Evolutionary conservation across 2,888 invertebrate genomes (phyloP).

Genomic region (Cephus sareptanus): DNA sequence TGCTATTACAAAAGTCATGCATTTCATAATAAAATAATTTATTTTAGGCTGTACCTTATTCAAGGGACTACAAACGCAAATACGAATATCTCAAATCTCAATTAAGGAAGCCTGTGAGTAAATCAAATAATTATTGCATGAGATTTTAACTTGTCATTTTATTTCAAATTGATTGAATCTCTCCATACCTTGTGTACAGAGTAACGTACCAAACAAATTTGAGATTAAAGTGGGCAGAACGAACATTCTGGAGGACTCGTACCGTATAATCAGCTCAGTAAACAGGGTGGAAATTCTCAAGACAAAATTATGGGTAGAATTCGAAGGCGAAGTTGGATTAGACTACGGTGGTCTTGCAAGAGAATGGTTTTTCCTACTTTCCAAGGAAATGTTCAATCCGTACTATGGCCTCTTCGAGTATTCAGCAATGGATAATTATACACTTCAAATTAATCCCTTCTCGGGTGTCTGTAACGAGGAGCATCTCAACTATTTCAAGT

Average conservation of each 20-base stretch:
- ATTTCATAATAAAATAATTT: slow-evolving; percentile 3
- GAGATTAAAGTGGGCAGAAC: slow-evolving; percentile 93
- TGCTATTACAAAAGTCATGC: background rate
- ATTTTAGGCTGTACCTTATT: slow-evolving; percentile 92
- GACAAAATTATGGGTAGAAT: slow-evolving; percentile 98
- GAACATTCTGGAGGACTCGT: slow-evolving; percentile 97
- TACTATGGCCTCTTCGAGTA: slow-evolving; percentile 99
- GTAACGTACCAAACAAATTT: slow-evolving; percentile 96
- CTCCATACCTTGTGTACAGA: slow-evolving; percentile 70
- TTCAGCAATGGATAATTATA: slow-evolving; percentile 99
- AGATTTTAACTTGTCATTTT: background rate
- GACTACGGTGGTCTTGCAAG: slow-evolving; percentile 97
- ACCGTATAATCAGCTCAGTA: slow-evolving; percentile 92
- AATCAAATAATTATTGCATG: background rate
- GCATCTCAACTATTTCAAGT: slow-evolving; percentile 97
- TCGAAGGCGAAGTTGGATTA: slow-evolving; percentile 95
- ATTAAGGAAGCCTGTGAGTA: slow-evolving; percentile 89
- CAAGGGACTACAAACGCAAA: slow-evolving; percentile 97
- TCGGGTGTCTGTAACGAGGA: slow-evolving; percentile 98
- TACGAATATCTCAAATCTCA: slow-evolving; percentile 98
- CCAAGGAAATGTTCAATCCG: slow-evolving; percentile 99
- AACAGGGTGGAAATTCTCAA: slow-evolving; percentile 92
- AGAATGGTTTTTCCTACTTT: slow-evolving; percentile 98
- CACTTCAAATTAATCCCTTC: slow-evolving; percentile 97
- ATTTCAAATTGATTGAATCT: background rate